Percentiles rank a stretch among this genome's conserved stretches.
These are phyloP conservation scores for Schizopygopsis malacanthus DNA, from an alignment of 2,797 vertebrate species.

Conservation along the genomic window DNA sequence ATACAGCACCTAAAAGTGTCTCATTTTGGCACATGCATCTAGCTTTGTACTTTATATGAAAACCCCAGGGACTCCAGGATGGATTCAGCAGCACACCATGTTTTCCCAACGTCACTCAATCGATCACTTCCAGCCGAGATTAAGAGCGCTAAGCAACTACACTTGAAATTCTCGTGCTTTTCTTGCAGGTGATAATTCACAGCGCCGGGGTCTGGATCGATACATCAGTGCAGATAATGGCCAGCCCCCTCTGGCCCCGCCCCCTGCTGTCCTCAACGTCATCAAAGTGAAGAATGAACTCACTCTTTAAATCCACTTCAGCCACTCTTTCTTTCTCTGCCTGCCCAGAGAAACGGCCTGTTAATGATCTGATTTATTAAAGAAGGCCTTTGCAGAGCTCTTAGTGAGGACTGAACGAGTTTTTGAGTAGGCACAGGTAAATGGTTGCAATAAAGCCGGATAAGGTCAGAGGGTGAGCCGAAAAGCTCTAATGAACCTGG, in stretches of 20 bases:
- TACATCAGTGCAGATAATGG: conserved; percentile 73
- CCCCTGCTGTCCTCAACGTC: conserved; percentile 35
- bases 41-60: conserved; percentile 61
- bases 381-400: conserved; percentile 45
- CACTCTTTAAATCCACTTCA: conserved; percentile 48
- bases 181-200: conserved; percentile 83
- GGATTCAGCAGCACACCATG: conserved; percentile 4
- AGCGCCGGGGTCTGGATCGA: conserved; percentile 76
- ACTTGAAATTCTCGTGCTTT: conserved; percentile 80
- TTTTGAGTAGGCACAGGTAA: conserved; percentile 56
- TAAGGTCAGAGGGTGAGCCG: conserved; percentile 65
- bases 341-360: conserved; percentile 34
- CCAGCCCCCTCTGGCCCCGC: conserved; percentile 67
- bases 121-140: conserved; percentile 81
- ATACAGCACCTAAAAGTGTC: background rate
- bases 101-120: conserved; percentile 77
- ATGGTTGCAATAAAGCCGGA: conserved; percentile 51
- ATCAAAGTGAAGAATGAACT: conserved; percentile 55
- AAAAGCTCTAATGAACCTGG: conserved; percentile 68
- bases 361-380: conserved; percentile 61
- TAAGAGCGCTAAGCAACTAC: conserved; percentile 84
- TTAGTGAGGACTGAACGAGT: conserved; percentile 39
- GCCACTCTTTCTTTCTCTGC: conserved; percentile 37
- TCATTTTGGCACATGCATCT: background rate
- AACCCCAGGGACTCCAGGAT: conserved; percentile 20